Percentiles rank a stretch among this genome's conserved stretches.
Conservation (phyloP, 2,888 invertebrate genomes). For the Leptodirus hochenwartii region DNA sequence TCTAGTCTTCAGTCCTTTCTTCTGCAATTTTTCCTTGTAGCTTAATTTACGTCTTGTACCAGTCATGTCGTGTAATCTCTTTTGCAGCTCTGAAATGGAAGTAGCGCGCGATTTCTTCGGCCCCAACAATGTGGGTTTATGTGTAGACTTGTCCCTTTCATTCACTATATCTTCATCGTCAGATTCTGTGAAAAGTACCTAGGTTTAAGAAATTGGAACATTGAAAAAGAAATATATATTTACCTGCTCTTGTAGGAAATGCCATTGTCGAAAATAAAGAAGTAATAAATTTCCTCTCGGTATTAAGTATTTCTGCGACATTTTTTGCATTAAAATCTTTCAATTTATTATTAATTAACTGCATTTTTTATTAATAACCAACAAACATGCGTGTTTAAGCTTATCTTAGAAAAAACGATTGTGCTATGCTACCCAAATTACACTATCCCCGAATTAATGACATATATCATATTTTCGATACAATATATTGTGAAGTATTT, state of each 20-base stretch:
- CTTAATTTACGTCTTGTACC: constrained; percentile 33
- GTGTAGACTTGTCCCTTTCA: constrained; percentile 13
- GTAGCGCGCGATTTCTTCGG: constrained; percentile 28
- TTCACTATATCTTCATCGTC: constrained; percentile 24
- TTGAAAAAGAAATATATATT: constrained; percentile 6
- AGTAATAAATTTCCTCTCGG: constrained; percentile 38
- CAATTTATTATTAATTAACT: constrained; percentile 7
- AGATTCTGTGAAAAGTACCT: constrained; percentile 18
- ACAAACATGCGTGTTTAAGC: too few species aligned
- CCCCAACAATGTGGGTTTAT: constrained; percentile 5
- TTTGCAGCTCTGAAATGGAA: constrained; percentile 44
- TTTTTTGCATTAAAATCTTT: constrained; percentile 6
- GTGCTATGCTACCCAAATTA: too few species aligned
- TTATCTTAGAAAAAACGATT: too few species aligned
- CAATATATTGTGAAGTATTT: too few species aligned
- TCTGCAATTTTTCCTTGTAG: constrained; percentile 45
- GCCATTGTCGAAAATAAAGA: constrained; percentile 37
- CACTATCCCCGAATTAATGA: too few species aligned
- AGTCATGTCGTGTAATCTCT: constrained; percentile 41
- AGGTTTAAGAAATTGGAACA: constrained; percentile 4
- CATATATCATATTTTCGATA: too few species aligned
- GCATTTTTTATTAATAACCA: too few species aligned
- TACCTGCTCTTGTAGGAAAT: constrained; percentile 24
- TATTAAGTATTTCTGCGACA: constrained; percentile 7
- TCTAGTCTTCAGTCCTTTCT: constrained; percentile 46